These are phyloP conservation scores for Aphelocoma californica DNA, from an alignment of 2,797 vertebrate genomes.

Conservation along the genomic window DNA sequence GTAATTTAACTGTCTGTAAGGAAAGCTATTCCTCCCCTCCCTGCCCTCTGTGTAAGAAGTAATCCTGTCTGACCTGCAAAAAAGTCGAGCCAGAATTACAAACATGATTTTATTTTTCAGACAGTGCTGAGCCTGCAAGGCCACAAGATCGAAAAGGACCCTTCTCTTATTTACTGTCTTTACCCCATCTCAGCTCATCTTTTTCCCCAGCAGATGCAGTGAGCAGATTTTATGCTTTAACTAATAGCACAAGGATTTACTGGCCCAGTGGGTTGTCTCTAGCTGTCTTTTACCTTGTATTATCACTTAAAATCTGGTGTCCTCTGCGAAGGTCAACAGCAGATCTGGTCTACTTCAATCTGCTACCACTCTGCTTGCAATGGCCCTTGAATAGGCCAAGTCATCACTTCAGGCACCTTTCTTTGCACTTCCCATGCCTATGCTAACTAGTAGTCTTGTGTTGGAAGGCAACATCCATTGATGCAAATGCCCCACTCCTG, in stretches of 20 bases:
- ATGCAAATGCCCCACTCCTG: neutral
- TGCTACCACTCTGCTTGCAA: neutral
- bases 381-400: neutral
- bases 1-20: neutral
- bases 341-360: neutral
- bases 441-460: neutral
- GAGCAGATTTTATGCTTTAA: conserved; percentile 34
- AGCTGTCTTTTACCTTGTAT: neutral
- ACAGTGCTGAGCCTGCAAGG: neutral
- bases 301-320: neutral
- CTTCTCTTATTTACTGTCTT: neutral
- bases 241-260: conserved; percentile 11
- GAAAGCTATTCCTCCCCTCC: neutral
- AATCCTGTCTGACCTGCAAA: neutral
- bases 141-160: neutral
- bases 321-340: neutral
- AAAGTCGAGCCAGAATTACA: neutral
- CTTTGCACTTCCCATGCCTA: rapidly evolving
- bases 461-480: neutral
- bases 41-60: neutral
- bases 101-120: neutral
- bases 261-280: neutral
- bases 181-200: neutral
- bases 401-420: neutral
- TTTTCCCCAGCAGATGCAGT: conserved; percentile 12